phyloP scores from a whole-genome alignment of 2,113 vertebrate species.

The Asarcornis scutulata region DNA sequence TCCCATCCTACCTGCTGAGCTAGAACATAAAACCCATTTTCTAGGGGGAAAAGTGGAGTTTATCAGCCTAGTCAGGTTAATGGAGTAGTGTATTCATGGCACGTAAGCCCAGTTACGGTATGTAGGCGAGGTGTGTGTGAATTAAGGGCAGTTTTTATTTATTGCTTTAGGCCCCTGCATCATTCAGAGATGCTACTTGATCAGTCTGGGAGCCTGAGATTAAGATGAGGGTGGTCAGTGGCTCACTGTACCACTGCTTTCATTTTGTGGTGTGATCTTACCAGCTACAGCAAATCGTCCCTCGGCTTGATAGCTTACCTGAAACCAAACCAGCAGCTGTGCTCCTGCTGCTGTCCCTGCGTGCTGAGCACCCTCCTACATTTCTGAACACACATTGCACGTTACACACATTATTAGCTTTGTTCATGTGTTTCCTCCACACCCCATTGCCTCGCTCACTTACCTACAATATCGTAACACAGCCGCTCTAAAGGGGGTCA shows the following conservation, averaged over 20 bases:
- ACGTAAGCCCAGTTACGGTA: background rate
- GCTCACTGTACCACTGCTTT: background rate
- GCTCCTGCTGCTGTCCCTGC: background rate
- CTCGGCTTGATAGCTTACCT: background rate
- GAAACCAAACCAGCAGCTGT: background rate
- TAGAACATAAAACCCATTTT: background rate
- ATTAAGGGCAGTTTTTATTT: background rate
- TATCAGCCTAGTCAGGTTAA: background rate
- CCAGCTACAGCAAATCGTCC: background rate
- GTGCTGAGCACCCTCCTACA: background rate
- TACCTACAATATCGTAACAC: accelerated
- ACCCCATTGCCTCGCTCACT: background rate
- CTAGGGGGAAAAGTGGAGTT: too few species aligned
- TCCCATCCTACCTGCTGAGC: background rate
- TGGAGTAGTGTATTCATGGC: too few species aligned
- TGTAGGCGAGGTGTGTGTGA: background rate
- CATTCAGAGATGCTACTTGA: background rate
- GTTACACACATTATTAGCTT: background rate
- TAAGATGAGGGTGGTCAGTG: background rate
- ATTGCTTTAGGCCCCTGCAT: background rate
- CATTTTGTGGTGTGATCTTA: background rate
- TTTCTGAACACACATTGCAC: background rate
- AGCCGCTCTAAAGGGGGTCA: background rate
- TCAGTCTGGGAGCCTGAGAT: background rate
- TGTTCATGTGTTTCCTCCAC: background rate